Base-by-base conservation (phyloP, 2,113 vertebrate genomes). In the Cervus canadensis region DNA sequence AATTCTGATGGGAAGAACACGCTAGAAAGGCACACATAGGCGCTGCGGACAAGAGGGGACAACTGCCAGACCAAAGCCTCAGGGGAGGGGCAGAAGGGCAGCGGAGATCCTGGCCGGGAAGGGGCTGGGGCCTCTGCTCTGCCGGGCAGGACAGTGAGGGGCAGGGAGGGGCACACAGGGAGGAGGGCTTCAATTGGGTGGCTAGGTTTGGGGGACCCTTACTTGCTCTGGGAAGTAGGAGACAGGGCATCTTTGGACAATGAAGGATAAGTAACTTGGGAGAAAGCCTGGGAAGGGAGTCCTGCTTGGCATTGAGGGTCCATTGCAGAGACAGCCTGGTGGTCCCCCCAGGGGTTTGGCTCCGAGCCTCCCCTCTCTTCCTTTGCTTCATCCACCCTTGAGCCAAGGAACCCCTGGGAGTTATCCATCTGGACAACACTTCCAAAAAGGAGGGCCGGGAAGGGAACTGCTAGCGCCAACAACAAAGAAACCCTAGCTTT, bases 271-370 rank as follows among this genome's bases (percentile, higher is more conserved):
- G 13, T 59, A 56, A 52, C n/a, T 28, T 52, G 79, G 56, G 54
- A 94, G 83, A 81, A 86, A 59, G 67, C 3, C 54, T 16, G 52
- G 26, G 19, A 90, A n/a, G 36, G 67, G 48, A 28, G 36, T 52
- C 59, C 50, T 6, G 9, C 30, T 33, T 9, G 3, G 6, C 33
- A 1, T 19, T 0, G 7, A 85, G 43, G 50, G 8, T 25, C 33
- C 13, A 0, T 0, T 8, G 40, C n/a, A 54, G 52, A 30, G 54
- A 26, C 16, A 11, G 21, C 17, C 45, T 48, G 25, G 11, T 7
- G 15, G 21, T 28, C 43, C 33, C 81, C 7, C 4, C 40, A 0
- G 21, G 19, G 1, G 11, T n/a, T 12, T 13, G 1, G 30, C 0
- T 23, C 7, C 2, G 21, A 13, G 15, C 50, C 71, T 17, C 59